These are phyloP conservation scores for Lissonota sp. DNA, from an alignment of 2,888 invertebrate species.

Conservation along the genomic window DNA sequence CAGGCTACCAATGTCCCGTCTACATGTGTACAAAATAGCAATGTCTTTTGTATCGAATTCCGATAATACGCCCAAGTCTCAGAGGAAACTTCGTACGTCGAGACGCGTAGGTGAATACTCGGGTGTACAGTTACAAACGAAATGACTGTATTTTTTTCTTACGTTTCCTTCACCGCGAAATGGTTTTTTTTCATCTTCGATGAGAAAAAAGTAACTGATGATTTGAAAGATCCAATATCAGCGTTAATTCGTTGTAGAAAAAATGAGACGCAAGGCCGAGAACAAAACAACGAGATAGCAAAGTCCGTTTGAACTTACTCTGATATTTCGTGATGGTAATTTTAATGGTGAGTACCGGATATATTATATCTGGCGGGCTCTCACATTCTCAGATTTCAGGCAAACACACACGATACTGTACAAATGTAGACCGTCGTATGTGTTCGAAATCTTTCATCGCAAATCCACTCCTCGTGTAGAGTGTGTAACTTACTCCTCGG, in stretches of 20 bases:
- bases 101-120: conserved; percentile 21
- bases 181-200: background rate
- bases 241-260: background rate
- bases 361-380: conserved; percentile 7
- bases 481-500: conserved; percentile 32
- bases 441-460: conserved; percentile 13
- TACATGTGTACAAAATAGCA: conserved; percentile 22
- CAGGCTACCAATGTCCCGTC: background rate
- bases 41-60: conserved; percentile 54
- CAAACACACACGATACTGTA: background rate
- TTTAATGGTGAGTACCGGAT: conserved; percentile 40
- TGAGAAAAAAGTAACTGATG: background rate
- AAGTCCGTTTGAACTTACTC: conserved; percentile 21
- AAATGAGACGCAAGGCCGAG: background rate
- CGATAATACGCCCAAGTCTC: conserved; percentile 49
- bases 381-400: conserved; percentile 7
- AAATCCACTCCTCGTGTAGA: background rate
- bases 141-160: background rate
- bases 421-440: conserved; percentile 5
- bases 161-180: background rate
- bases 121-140: background rate
- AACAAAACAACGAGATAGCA: conserved; percentile 1
- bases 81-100: conserved; percentile 13
- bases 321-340: conserved; percentile 40
- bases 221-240: background rate